These are phyloP conservation scores for Masnerella sp. DNA, from an alignment of 2,888 invertebrate genomes.

Conservation along the genomic window DNA sequence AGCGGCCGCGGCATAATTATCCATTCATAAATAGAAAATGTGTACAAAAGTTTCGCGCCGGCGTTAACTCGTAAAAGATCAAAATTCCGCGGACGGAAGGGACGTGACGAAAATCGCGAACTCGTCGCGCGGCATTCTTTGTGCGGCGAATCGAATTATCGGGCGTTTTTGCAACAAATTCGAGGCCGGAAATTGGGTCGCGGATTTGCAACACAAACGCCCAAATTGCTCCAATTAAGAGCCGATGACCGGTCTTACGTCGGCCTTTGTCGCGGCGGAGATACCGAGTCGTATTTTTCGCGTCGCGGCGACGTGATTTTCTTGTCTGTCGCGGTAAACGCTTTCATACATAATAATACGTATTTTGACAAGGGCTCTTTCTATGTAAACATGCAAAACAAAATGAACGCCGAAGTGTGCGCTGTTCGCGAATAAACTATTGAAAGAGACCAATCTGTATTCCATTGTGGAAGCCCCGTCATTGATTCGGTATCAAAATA, in stretches of 20 bases:
- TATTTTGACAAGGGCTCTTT: constrained; percentile 54
- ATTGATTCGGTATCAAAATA: constrained; percentile 51
- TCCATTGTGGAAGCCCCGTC: constrained; percentile 41
- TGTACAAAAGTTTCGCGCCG: constrained; percentile 14
- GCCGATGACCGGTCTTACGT: constrained; percentile 10
- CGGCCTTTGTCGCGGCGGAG: constrained; percentile 9
- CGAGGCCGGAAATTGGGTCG: not conserved
- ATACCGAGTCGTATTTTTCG: constrained; percentile 51
- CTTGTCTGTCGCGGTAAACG: constrained; percentile 52
- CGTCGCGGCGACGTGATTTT: constrained; percentile 52
- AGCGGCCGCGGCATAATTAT: constrained; percentile 11
- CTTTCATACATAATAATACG: constrained; percentile 57
- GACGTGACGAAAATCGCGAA: constrained; percentile 13
- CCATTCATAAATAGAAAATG: constrained; percentile 23
- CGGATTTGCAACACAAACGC: not conserved
- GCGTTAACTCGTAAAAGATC: constrained; percentile 20
- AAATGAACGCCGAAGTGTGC: constrained; percentile 36
- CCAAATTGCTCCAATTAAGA: constrained; percentile 3
- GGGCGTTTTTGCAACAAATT: constrained; percentile 8
- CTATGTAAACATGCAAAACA: constrained; percentile 52
- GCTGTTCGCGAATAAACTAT: constrained; percentile 43
- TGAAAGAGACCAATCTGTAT: constrained; percentile 54
- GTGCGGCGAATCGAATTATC: constrained; percentile 9
- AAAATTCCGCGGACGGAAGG: constrained; percentile 11
- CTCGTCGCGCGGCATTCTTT: not conserved